Percentiles rank a stretch among this genome's conserved stretches.
Conservation (phyloP, 2,888 invertebrate species). For the Tenthredo livida region DNA sequence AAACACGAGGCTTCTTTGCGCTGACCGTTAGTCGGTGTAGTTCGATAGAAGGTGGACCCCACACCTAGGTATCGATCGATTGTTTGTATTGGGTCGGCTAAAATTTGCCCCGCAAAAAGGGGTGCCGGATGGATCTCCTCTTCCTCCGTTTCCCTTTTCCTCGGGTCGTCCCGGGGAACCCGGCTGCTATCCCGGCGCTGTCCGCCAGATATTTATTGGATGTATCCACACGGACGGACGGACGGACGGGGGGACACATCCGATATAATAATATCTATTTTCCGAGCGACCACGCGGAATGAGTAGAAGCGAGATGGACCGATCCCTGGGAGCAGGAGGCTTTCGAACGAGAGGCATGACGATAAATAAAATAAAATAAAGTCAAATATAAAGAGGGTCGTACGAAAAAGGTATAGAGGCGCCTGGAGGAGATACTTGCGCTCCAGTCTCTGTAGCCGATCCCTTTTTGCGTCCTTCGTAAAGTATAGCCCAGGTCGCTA, state of each 20-base stretch:
- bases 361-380: constrained; percentile 70
- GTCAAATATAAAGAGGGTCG: constrained; percentile 64
- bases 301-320: constrained; percentile 62
- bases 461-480: background rate
- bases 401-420: constrained; percentile 48
- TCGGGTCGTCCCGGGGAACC: constrained; percentile 28
- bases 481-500: constrained; percentile 8
- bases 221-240: constrained; percentile 60
- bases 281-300: constrained; percentile 68
- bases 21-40: constrained; percentile 45
- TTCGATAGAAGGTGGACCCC: constrained; percentile 48
- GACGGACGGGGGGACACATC: constrained; percentile 60
- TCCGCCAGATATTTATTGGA: constrained; percentile 69
- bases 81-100: constrained; percentile 34
- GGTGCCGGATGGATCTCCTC: background rate
- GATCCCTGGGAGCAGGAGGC: constrained; percentile 54
- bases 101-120: constrained; percentile 37
- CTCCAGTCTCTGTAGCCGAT: background rate
- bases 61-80: constrained; percentile 35
- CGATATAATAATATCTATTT: constrained; percentile 71
- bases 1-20: background rate
- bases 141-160: constrained; percentile 12
- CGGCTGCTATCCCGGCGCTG: constrained; percentile 47
- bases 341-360: constrained; percentile 52
- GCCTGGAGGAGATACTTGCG: constrained; percentile 33